A percentile compares a stretch with the other conserved stretches of the same genome.
Conservation (phyloP, 2,113 vertebrate genomes). For the Alethe castanea region DNA sequence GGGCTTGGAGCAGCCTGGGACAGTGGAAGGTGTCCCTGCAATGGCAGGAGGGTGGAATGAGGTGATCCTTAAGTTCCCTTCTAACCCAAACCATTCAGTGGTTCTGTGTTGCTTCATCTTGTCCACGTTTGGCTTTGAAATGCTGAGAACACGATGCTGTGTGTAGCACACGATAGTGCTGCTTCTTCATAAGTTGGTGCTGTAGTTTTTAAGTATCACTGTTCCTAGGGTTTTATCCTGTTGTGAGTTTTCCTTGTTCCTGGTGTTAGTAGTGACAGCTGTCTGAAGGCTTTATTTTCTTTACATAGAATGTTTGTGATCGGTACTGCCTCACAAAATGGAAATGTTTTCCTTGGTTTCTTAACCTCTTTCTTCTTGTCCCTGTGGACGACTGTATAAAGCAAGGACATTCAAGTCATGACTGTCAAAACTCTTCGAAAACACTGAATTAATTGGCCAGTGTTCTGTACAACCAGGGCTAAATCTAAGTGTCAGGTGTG, state of each 20-base stretch:
- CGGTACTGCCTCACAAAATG: not conserved
- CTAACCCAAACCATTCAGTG: rapidly evolving
- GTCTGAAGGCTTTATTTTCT: not conserved
- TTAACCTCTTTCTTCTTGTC: not conserved
- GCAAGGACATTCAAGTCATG: rapidly evolving
- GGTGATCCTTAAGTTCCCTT: not conserved
- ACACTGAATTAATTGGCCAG: not conserved
- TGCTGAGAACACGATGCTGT: rapidly evolving
- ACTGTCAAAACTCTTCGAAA: not conserved
- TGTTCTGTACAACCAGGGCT: not conserved
- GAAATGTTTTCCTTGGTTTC: not conserved
- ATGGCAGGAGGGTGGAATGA: rapidly evolving
- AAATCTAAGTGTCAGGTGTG: not conserved
- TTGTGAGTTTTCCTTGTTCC: not conserved
- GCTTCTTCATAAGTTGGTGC: not conserved
- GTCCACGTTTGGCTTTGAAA: rapidly evolving
- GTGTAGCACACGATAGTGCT: rapidly evolving
- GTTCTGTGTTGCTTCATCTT: not conserved
- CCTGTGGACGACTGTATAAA: rapidly evolving
- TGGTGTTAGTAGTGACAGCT: rapidly evolving
- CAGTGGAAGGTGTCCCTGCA: rapidly evolving
- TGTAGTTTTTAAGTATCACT: rapidly evolving
- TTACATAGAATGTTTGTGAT: rapidly evolving
- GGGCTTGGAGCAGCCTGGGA: rapidly evolving
- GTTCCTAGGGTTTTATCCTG: not conserved